Evolutionary conservation across 2,888 invertebrate species (phyloP).

Genomic region (Eupithecia subumbrata): DNA sequence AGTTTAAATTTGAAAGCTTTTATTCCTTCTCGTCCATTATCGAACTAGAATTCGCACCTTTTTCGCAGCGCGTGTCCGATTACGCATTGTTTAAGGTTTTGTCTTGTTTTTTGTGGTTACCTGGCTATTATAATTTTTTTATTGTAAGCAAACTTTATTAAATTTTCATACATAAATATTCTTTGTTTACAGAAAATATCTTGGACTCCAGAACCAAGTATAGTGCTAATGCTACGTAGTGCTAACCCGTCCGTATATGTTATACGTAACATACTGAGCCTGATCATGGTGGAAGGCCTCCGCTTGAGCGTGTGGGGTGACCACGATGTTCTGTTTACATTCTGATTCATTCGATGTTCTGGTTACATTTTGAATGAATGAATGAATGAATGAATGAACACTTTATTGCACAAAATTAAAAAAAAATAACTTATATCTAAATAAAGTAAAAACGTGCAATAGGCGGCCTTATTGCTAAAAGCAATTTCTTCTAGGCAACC

Average conservation of each 20-base stretch:
- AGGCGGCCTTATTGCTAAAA: too few relatives aligned
- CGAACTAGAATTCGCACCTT: neutral
- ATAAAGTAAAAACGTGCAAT: too few relatives aligned
- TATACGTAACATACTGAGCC: constrained; percentile 2
- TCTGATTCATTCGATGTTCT: too few relatives aligned
- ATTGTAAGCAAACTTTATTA: neutral
- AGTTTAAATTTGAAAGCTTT: neutral
- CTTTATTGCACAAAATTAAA: too few relatives aligned
- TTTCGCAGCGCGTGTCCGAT: too few relatives aligned
- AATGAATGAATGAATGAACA: too few relatives aligned
- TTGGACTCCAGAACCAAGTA: neutral
- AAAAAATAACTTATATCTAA: too few relatives aligned
- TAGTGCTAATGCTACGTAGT: constrained; percentile 3
- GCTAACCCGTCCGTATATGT: constrained; percentile 3
- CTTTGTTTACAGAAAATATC: neutral
- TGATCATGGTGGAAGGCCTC: neutral
- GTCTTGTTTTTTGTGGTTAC: too few relatives aligned
- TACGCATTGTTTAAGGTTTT: too few relatives aligned
- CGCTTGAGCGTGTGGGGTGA: neutral
- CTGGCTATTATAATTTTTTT: neutral
- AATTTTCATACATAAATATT: neutral
- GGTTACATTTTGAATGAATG: too few relatives aligned
- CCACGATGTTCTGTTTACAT: neutral
- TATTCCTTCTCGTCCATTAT: neutral
- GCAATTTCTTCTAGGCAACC: too few relatives aligned